Percentiles rank a stretch among this genome's conserved stretches.
Conservation (phyloP, 1,140 invertebrate species). For the Lordiphosa collinella region DNA sequence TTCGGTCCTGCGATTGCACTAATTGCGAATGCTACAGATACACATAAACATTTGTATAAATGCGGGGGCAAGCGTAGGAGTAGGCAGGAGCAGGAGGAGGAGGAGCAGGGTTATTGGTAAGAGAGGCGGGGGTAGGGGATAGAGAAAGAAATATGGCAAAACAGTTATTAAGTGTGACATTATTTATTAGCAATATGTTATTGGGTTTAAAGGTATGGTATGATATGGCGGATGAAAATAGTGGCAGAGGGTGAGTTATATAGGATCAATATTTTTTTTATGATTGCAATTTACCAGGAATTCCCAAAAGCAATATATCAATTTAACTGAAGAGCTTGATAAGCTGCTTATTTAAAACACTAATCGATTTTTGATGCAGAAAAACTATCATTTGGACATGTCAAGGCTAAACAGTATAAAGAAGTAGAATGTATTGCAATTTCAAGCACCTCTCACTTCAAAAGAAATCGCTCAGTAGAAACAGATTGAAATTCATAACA, state of each 20-base stretch:
- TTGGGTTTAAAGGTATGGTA: constrained; percentile 21
- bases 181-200: constrained; percentile 44
- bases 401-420: no score
- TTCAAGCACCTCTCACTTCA: no score
- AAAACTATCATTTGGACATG: no score
- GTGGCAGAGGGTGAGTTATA: neutral
- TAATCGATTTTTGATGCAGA: no score
- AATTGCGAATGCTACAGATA: constrained; percentile 59
- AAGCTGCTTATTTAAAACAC: no score
- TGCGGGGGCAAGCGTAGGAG: neutral
- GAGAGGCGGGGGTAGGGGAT: neutral
- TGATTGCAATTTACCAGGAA: no score
- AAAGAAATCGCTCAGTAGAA: no score
- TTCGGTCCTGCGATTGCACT: constrained; percentile 61
- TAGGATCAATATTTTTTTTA: no score
- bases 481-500: no score
- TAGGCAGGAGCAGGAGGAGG: neutral
- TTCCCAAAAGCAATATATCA: no score
- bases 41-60: constrained; percentile 1
- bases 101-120: neutral
- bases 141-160: constrained; percentile 39
- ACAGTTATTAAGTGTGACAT: constrained; percentile 40
- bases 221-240: constrained; percentile 9
- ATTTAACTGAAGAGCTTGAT: no score
- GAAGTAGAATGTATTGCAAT: no score